Evolutionary conservation across 2,113 vertebrate genomes (phyloP).

Genomic region (Megalops atlanticus): DNA sequence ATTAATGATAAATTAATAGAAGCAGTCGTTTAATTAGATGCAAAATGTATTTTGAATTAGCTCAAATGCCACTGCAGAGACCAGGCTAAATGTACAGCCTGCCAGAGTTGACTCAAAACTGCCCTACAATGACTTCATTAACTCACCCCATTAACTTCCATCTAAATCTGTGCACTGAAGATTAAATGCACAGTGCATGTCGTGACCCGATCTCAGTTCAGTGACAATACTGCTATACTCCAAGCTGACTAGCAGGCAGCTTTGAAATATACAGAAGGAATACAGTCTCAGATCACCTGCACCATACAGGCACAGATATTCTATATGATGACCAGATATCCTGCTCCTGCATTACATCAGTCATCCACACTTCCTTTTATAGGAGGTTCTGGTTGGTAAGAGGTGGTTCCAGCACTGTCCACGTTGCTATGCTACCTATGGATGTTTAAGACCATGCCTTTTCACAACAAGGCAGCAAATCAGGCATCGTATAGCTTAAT

Average conservation of each 20-base stretch:
- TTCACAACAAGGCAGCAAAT: too few species aligned
- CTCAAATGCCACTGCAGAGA: conserved; percentile 33
- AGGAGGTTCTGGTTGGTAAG: too few species aligned
- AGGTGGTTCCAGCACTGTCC: too few species aligned
- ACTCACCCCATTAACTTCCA: neutral
- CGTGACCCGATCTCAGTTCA: neutral
- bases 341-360: too few species aligned
- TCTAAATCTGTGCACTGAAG: neutral
- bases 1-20: conserved; percentile 22
- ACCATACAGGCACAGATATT: too few species aligned
- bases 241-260: neutral
- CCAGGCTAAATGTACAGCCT: neutral
- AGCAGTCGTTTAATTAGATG: conserved; percentile 8
- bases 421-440: too few species aligned
- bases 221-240: neutral
- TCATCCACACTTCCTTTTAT: too few species aligned
- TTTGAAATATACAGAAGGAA: too few species aligned
- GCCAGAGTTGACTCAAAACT: neutral
- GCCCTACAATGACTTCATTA: neutral
- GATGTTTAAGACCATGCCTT: too few species aligned
- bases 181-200: neutral
- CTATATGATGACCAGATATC: too few species aligned
- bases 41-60: conserved; percentile 37
- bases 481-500: too few species aligned
- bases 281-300: too few species aligned